Conservation (phyloP, 2,888 invertebrate species). For the Crossocerus cetratus region DNA sequence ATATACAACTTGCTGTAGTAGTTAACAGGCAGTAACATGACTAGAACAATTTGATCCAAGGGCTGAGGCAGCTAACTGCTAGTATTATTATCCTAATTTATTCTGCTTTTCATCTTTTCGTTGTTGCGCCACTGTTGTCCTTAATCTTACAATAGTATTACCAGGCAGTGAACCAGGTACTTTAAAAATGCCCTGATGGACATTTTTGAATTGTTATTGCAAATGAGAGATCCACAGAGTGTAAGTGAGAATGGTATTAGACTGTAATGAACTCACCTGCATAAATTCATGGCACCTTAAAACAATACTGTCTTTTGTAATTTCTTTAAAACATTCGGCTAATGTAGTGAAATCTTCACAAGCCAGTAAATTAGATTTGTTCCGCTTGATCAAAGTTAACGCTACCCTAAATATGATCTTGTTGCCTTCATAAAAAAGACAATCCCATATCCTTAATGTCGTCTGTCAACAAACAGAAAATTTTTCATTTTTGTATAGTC, state of each 20-base stretch:
- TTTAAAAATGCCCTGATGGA: conserved; percentile 88
- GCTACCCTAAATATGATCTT: conserved; percentile 95
- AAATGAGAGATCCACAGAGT: conserved; percentile 4
- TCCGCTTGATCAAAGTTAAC: conserved; percentile 87
- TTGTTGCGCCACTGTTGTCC: conserved; percentile 80
- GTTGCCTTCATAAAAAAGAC: conserved; percentile 95
- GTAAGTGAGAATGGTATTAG: not conserved
- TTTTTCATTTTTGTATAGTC: conserved; percentile 26
- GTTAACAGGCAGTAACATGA: conserved; percentile 54
- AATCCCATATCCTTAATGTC: conserved; percentile 96
- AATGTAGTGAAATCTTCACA: conserved; percentile 90
- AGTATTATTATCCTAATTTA: conserved; percentile 70
- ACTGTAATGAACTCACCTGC: conserved; percentile 79
- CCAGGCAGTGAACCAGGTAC: conserved; percentile 87
- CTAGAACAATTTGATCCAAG: conserved; percentile 62
- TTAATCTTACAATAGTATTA: conserved; percentile 81
- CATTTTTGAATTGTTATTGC: conserved; percentile 17
- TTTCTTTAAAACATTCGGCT: conserved; percentile 89
- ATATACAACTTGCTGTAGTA: conserved; percentile 37
- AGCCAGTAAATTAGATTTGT: conserved; percentile 84
- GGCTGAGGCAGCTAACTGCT: conserved; percentile 28
- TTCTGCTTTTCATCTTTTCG: conserved; percentile 77
- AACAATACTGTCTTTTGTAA: conserved; percentile 87
- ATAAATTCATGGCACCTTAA: conserved; percentile 94
- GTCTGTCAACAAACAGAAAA: conserved; percentile 81